Evolutionary conservation across 2,888 invertebrate species (phyloP).

Genomic region (Meganola albula): DNA sequence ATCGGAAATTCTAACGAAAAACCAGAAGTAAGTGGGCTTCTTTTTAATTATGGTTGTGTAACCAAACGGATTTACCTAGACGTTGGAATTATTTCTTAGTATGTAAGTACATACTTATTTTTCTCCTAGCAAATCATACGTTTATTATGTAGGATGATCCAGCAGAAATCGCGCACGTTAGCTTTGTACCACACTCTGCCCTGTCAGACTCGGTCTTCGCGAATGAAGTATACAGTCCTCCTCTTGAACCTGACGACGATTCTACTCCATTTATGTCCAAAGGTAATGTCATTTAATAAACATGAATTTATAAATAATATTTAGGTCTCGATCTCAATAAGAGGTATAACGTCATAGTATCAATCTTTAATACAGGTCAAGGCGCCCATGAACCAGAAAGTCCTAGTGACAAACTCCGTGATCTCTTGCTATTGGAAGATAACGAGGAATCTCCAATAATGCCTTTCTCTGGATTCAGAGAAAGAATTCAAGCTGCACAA

Average conservation of each 20-base stretch:
- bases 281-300: slow-evolving; percentile 34
- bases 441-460: slow-evolving; percentile 55
- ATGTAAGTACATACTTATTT: no score
- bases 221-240: slow-evolving; percentile 89
- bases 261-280: slow-evolving; percentile 47
- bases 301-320: no score
- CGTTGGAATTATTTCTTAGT: no score
- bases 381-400: no score
- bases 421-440: slow-evolving; percentile 53
- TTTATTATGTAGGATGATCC: slow-evolving; percentile 71
- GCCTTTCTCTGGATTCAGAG: slow-evolving; percentile 67
- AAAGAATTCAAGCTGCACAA: slow-evolving; percentile 57
- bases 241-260: slow-evolving; percentile 72
- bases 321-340: no score
- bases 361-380: no score
- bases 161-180: slow-evolving; percentile 86
- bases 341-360: no score
- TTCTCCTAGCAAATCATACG: no score
- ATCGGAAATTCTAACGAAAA: slow-evolving; percentile 35
- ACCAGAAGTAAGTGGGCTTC: slow-evolving; percentile 38
- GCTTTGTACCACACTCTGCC: slow-evolving; percentile 84
- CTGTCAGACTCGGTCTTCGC: slow-evolving; percentile 82
- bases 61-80: no score
- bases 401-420: slow-evolving; percentile 60
- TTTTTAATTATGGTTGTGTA: no score